A percentile compares a stretch with the other conserved stretches of the same genome.
phyloP scores from a whole-genome alignment of 2,888 invertebrate species.

The Heliconius ismenius region DNA sequence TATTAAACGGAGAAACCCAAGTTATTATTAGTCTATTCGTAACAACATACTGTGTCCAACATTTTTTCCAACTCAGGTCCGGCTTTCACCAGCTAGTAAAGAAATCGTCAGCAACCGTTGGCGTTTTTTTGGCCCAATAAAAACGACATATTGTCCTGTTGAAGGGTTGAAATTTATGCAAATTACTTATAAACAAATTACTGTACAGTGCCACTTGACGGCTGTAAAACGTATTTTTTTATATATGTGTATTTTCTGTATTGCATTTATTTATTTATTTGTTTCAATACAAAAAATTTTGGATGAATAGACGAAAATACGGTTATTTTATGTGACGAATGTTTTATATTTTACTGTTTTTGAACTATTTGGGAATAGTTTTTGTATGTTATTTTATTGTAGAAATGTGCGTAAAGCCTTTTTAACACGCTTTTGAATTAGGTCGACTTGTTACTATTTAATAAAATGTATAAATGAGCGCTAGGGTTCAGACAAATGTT shows the following conservation, averaged over 20 bases:
- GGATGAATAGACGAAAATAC: neutral
- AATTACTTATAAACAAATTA: slow-evolving; percentile 69
- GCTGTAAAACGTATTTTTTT: slow-evolving; percentile 16
- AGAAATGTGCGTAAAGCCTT: neutral
- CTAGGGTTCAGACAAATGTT: too few species aligned
- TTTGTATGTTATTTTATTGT: neutral
- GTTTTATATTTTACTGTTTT: slow-evolving; percentile 4
- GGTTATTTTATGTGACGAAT: slow-evolving; percentile 23
- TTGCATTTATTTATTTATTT: neutral
- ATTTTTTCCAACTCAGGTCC: slow-evolving; percentile 46
- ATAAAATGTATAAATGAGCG: neutral
- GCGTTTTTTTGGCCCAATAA: slow-evolving; percentile 73
- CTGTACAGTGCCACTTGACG: slow-evolving; percentile 28
- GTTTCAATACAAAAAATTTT: neutral
- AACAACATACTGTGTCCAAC: slow-evolving; percentile 36
- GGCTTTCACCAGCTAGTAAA: slow-evolving; percentile 59
- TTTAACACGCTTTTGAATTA: neutral
- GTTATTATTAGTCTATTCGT: neutral
- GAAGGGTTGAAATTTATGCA: slow-evolving; percentile 75
- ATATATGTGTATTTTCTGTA: neutral
- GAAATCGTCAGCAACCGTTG: slow-evolving; percentile 62
- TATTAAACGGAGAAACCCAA: neutral
- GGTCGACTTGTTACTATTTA: neutral
- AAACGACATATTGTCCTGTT: slow-evolving; percentile 55
- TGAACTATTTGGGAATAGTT: neutral